These are phyloP conservation scores for Sicus ferrugineus DNA, from an alignment of 2,888 invertebrate species.

Conservation along the genomic window DNA sequence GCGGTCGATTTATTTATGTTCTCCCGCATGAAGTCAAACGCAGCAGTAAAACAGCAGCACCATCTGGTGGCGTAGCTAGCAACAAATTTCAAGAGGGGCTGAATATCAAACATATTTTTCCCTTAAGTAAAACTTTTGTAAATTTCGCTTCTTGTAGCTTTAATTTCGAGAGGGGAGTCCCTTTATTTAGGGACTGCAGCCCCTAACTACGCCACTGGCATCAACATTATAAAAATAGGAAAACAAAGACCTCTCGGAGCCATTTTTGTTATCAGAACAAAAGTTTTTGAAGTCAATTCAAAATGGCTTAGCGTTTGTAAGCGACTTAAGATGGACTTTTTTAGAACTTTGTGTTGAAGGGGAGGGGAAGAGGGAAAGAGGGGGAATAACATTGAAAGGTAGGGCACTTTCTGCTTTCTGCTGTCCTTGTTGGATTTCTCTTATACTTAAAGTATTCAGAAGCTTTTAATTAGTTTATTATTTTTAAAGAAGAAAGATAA, in stretches of 20 bases:
- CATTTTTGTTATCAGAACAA: neutral
- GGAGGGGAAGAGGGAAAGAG: neutral
- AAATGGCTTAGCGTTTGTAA: neutral
- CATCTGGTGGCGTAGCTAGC: no score
- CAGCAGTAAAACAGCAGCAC: conserved; percentile 19
- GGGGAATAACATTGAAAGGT: neutral
- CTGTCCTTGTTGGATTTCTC: neutral
- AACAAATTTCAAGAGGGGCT: no score
- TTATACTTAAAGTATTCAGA: neutral
- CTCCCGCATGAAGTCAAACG: neutral
- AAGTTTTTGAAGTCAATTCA: conserved; percentile 4
- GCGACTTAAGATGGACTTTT: conserved; percentile 6
- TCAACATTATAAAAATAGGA: neutral
- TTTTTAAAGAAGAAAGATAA: no score
- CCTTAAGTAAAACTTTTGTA: no score
- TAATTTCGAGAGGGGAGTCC: no score
- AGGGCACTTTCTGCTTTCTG: neutral
- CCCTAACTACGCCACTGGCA: no score
- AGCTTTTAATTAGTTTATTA: neutral
- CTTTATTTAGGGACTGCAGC: no score
- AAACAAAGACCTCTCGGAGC: neutral
- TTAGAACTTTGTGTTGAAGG: no score
- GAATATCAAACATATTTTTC: no score
- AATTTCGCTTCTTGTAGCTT: no score
- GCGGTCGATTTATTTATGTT: conserved; percentile 28